A percentile compares a stretch with the other conserved stretches of the same genome.
phyloP scores from a whole-genome alignment of 2,888 invertebrate species.

The Xestia ashworthii region DNA sequence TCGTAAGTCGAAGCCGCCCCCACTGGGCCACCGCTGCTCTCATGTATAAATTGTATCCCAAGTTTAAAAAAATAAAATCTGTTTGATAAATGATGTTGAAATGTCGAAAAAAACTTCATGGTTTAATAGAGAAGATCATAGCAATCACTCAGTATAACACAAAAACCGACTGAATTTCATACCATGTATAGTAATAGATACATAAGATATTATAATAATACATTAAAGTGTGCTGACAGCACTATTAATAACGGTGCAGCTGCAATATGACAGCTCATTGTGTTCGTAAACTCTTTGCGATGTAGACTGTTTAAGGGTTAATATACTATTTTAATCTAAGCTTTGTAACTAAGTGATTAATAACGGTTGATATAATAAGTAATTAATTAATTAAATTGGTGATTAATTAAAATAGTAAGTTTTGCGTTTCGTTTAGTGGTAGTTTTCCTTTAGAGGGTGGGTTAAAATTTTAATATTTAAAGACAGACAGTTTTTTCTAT shows the following conservation, averaged over 20 bases:
- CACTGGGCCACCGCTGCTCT: too few species aligned
- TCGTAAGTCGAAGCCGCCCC: too few species aligned
- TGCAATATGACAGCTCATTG: constrained; percentile 52
- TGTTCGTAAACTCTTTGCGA: constrained; percentile 26
- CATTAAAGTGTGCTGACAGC: constrained; percentile 44
- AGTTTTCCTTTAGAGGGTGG: not conserved
- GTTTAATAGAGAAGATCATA: not conserved
- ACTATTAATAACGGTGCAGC: constrained; percentile 54
- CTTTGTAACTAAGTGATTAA: not conserved
- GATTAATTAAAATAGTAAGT: not conserved
- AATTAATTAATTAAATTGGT: not conserved
- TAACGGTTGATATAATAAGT: not conserved
- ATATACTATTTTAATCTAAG: constrained; percentile 7
- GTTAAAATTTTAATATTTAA: not conserved
- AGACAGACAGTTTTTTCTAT: too few species aligned
- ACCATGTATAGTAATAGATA: not conserved
- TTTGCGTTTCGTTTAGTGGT: not conserved
- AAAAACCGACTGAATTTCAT: not conserved
- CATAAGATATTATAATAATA: not conserved
- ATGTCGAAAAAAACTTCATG: not conserved
- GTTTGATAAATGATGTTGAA: not conserved
- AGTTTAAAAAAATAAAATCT: too few species aligned
- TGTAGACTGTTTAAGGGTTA: constrained; percentile 13
- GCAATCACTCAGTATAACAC: not conserved
- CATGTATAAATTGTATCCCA: too few species aligned